Evolutionary conservation across 2,888 invertebrate species (phyloP).

Genomic region (Pristionchus exspectatus): DNA sequence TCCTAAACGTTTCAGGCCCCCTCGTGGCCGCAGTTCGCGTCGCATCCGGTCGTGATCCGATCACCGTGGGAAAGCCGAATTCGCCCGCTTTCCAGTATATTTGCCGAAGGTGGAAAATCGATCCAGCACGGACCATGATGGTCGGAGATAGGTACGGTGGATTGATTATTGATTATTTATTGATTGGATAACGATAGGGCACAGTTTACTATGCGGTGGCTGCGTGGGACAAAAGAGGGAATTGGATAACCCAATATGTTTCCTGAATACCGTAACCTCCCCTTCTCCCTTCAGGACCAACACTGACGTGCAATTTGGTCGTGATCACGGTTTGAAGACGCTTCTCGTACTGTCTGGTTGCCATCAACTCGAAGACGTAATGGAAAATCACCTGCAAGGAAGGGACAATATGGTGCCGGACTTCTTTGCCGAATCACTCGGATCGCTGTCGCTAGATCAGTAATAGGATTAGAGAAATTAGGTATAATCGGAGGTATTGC

Average conservation of each 20-base stretch:
- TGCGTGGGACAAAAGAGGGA: no score
- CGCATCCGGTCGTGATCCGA: constrained; percentile 88
- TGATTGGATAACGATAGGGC: neutral
- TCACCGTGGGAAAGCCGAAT: constrained; percentile 87
- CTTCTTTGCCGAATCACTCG: constrained; percentile 74
- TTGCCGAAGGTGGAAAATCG: constrained; percentile 85
- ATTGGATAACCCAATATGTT: neutral
- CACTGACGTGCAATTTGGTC: constrained; percentile 93
- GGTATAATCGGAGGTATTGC: no score
- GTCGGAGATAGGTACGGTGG: constrained; percentile 88
- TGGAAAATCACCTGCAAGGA: constrained; percentile 8
- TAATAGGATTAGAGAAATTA: neutral
- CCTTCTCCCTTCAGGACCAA: constrained; percentile 81
- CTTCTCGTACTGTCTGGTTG: constrained; percentile 85
- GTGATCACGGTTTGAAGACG: constrained; percentile 91
- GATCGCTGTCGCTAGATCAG: constrained; percentile 61
- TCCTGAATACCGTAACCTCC: neutral
- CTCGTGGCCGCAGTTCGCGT: constrained; percentile 90
- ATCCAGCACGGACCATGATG: constrained; percentile 90
- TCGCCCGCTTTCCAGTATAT: constrained; percentile 86
- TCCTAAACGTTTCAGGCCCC: constrained; percentile 84
- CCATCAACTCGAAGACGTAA: constrained; percentile 67
- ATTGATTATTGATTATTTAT: neutral
- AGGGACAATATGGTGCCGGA: constrained; percentile 76
- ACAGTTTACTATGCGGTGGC: no score